These are phyloP conservation scores for Pomacea canaliculata DNA, from an alignment of 2,888 invertebrate genomes.

Conservation along the genomic window DNA sequence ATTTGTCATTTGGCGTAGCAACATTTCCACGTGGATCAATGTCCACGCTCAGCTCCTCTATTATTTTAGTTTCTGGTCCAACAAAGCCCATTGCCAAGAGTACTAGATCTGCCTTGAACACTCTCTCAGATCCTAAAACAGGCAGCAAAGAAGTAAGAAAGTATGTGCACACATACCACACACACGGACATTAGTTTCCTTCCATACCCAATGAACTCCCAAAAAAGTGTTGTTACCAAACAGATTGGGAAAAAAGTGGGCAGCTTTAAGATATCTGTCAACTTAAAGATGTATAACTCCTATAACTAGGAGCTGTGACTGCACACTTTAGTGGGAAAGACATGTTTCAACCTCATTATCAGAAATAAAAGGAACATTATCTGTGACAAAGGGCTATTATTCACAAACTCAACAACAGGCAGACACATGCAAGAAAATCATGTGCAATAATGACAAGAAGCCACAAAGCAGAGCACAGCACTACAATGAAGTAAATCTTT, in stretches of 20 bases:
- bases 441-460: too few species aligned
- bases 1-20: slow-evolving; percentile 81
- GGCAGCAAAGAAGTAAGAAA: too few species aligned
- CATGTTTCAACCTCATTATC: background rate
- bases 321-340: too few species aligned
- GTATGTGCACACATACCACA: too few species aligned
- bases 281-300: too few species aligned
- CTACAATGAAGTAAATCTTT: too few species aligned
- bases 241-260: background rate
- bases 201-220: background rate
- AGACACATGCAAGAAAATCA: too few species aligned
- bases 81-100: slow-evolving; percentile 98
- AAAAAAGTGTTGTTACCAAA: background rate
- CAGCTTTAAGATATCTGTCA: background rate
- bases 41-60: slow-evolving; percentile 82
- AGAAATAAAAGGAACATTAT: background rate
- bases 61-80: slow-evolving; percentile 92
- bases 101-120: slow-evolving; percentile 89
- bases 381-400: too few species aligned
- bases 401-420: too few species aligned
- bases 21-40: slow-evolving; percentile 94
- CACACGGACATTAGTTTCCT: background rate
- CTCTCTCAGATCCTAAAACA: slow-evolving; percentile 69
- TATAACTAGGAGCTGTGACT: too few species aligned
- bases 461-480: too few species aligned